Base-by-base conservation (phyloP, 2,113 vertebrate genomes). In the Ceyx melanurus region DNA sequence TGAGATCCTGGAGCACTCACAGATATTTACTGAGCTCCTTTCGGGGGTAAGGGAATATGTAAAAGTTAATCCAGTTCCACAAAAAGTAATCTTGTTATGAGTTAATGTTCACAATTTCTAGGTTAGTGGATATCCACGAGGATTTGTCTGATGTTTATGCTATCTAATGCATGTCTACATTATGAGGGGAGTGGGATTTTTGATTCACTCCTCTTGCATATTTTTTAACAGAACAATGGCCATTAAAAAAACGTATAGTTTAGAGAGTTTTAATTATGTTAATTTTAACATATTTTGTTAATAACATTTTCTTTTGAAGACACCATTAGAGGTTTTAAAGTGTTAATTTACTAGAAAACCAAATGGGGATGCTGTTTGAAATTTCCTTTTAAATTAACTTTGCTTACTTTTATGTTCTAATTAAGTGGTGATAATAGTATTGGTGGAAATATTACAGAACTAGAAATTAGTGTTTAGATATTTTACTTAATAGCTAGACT, bases 361-460 rank as follows among this genome's bases (percentile, higher is more conserved):
- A 94, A 97, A 97, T 94, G 96, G 94, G 84, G 95, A 88, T 2
- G 19, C 86, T 96, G 92, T 88, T 95, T 88, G 92, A 96, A 94
- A 97, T 97, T 97, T 97, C 87, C 90, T 95, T 96, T 97, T 96
- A 97, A 96, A 97, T 97, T 96, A 96, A 97, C 93, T 97, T 97
- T 97, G 92, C 87, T 96, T 96, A 97, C 93, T 96, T 97, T 96
- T 96, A 96, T 96, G 81, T 84, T 87, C 92, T 95, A 96, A 96
- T 97, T 97, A 96, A 94, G 80, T 82, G 87, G 87, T 86, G 93
- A 85, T 94, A 93, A 82, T 82, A 88, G 93, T 91, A 94, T 90
- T 96, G 91, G 89, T 93, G 83, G 85, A 97, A 97, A 96, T 97
- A 95, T 94, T 94, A 94, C 91, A 96, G 81, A 92, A 90, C 54